A percentile compares a stretch with the other conserved stretches of the same genome.
Evolutionary conservation across 2,888 invertebrate genomes (phyloP).

Genomic region (Dugesia japonica): DNA sequence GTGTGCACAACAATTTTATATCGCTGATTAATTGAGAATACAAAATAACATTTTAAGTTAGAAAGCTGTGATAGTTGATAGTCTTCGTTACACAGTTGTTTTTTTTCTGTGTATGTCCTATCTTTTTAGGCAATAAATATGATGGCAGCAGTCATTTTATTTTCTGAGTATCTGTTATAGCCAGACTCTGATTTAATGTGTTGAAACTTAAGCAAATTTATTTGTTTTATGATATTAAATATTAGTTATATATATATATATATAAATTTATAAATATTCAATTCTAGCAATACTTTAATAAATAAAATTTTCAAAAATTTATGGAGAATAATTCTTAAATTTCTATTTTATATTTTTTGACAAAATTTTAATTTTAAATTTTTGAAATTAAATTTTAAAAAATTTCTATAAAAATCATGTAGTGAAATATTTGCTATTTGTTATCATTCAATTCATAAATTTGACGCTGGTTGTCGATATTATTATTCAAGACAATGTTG

Average conservation of each 20-base stretch:
- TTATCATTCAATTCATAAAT: constrained; percentile 7
- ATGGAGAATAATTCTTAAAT: too few relatives aligned
- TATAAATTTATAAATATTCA: not conserved
- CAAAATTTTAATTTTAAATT: not conserved
- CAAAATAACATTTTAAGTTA: constrained; percentile 20
- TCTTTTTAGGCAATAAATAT: constrained; percentile 10
- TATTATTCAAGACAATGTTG: constrained; percentile 20
- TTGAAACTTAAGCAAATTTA: constrained; percentile 20
- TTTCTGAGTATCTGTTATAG: constrained; percentile 20
- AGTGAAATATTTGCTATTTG: not conserved
- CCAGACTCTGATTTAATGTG: constrained; percentile 20
- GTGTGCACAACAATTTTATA: constrained; percentile 17
- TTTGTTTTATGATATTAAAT: constrained; percentile 9
- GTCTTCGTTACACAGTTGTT: constrained; percentile 20
- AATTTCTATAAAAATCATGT: not conserved
- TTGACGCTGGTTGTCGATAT: constrained; percentile 20
- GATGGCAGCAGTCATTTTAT: constrained; percentile 20
- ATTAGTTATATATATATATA: not conserved
- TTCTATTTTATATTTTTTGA: too few relatives aligned
- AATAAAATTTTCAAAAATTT: too few relatives aligned
- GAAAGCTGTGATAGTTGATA: constrained; percentile 16
- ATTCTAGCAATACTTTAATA: too few relatives aligned
- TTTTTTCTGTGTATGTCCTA: not conserved
- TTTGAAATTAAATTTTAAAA: not conserved
- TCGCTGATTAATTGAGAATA: constrained; percentile 20